Evolutionary conservation across 2,113 vertebrate species (phyloP).

Genomic region (Lamprotornis superbus): DNA sequence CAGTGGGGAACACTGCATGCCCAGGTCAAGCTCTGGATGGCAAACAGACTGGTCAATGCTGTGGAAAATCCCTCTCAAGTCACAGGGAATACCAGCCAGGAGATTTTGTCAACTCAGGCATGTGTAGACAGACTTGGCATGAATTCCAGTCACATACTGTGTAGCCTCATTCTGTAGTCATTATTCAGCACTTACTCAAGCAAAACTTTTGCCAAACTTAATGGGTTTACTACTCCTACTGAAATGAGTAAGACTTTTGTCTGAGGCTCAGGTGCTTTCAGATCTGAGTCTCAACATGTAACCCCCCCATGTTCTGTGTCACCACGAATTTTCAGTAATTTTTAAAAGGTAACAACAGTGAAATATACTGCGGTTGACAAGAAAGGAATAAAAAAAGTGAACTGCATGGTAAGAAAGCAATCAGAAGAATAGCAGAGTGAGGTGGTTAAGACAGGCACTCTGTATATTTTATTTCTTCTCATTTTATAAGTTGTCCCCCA

Average conservation of each 20-base stretch:
- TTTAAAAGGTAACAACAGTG: background rate
- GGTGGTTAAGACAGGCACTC: background rate
- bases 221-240: slow-evolving; percentile 4
- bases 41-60: background rate
- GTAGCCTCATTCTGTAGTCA: slow-evolving; percentile 48
- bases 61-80: background rate
- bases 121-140: slow-evolving; percentile 17
- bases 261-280: background rate
- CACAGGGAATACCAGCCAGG: background rate
- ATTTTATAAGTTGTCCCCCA: background rate
- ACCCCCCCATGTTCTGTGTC: background rate
- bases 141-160: slow-evolving; percentile 53
- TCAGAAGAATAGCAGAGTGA: background rate
- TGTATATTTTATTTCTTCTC: background rate
- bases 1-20: background rate
- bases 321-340: background rate
- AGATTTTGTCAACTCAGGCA: slow-evolving; percentile 12
- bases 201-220: slow-evolving; percentile 57
- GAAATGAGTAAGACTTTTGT: background rate
- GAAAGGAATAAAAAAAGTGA: background rate
- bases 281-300: background rate
- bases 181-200: slow-evolving; percentile 66
- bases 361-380: background rate
- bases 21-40: background rate
- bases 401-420: background rate